These are phyloP conservation scores for Drosophila formosana DNA, from an alignment of 2,888 invertebrate species.

Conservation along the genomic window DNA sequence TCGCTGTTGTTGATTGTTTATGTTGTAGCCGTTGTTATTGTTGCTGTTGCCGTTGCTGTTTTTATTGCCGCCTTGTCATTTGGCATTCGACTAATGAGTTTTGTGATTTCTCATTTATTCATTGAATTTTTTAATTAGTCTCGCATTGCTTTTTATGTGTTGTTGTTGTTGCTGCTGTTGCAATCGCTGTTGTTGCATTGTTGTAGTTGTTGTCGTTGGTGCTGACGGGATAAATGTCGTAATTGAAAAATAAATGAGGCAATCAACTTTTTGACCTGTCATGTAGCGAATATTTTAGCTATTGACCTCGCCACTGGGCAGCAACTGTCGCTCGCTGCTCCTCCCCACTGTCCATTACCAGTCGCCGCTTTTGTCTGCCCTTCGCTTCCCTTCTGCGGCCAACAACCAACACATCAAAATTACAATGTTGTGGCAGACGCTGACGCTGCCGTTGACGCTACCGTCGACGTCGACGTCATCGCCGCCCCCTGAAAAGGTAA, in stretches of 20 bases:
- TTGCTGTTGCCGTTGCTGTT: conserved; percentile 35
- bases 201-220: conserved; percentile 29
- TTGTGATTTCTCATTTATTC: conserved; percentile 79
- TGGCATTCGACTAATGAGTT: conserved; percentile 74
- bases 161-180: conserved; percentile 21
- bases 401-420: conserved; percentile 69
- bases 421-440: conserved; percentile 69
- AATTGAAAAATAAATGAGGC: conserved; percentile 80
- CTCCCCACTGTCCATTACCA: conserved; percentile 13
- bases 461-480: conserved; percentile 5
- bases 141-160: conserved; percentile 63
- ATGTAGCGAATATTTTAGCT: conserved; percentile 80
- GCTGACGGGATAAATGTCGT: conserved; percentile 75
- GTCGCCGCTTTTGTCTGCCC: background rate
- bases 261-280: conserved; percentile 79
- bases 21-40: conserved; percentile 11
- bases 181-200: conserved; percentile 24
- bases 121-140: conserved; percentile 80
- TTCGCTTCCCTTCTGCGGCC: conserved; percentile 30
- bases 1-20: conserved; percentile 11
- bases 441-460: conserved; percentile 12
- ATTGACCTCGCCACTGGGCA: conserved; percentile 64
- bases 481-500: conserved; percentile 63
- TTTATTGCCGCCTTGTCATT: conserved; percentile 60
- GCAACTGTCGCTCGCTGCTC: background rate